Base-by-base conservation (phyloP, 2,888 invertebrate species). In the Cryptus armator region DNA sequence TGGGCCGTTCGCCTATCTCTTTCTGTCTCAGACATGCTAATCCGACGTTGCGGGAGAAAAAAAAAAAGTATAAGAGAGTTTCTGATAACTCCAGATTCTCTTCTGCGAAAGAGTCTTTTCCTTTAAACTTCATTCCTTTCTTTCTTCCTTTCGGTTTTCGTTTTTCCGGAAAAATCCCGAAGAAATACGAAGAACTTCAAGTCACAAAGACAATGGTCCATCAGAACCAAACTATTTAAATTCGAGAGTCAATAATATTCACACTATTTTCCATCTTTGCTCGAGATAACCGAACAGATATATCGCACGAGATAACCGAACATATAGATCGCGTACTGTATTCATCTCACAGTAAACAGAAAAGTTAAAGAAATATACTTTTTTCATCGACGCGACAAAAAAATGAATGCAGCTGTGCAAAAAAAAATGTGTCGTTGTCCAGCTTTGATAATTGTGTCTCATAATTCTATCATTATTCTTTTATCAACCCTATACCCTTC, bases 1-100 rank as follows among this genome's bases (percentile, higher is more conserved):
- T 91, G 89, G 91, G 85, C 87, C 37, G 51, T 75, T 88, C 88
- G 67, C 82, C 59, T 68, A 53, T 77, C 75, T 72, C 68, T 59
- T 67, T 75, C 78, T 90, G 89, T 90, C 90, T 90, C 90, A 90
- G 91, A 90, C 91, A 91, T 90, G 91, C 90, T 91, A 91, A 91
- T 91, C 91, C 89, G 89, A 86, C 87, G 89, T 89, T 78, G 53
- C 71, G 14, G 53, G 66, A 53, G 29, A 32, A 53, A 64, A 37
- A 62, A 48, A 24, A 56, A 24, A 70, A 48, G 53, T 48, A 71
- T 46, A 59, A 88, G 86, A 87, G 86, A 88, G 86, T 86, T 88
- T 87, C 89, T 90, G 90, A 90, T 90, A 90, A 90, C 89, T 89
- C 88, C 84, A 87, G 86, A 14, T 67, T 67, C 67, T 80, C 29